Evolutionary conservation across 2,797 vertebrate genomes (phyloP), one percentile per base, ranked within the genome.

Genomic region (Neosilurus hyrtlii): DNA sequence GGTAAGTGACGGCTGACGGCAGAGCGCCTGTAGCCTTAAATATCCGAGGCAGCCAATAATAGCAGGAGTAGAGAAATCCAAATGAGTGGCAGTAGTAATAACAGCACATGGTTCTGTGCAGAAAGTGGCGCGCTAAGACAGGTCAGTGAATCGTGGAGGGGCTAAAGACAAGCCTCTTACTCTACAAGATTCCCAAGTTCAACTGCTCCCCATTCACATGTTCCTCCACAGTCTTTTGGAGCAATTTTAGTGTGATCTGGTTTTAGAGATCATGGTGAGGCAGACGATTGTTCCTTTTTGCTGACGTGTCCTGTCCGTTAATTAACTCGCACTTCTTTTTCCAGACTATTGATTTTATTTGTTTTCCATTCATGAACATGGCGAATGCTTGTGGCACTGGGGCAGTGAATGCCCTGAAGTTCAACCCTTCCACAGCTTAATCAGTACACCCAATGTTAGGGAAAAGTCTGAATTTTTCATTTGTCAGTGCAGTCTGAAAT

Each of bases 11-110:
- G 71, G 81, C 66, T 81, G 72, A 82, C 10, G 10, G 71, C 83
- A 70, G 85, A 74, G 30, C 68, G 84, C 88, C 87, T 43, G 84
- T 73, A 84, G 88, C 84, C 85, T 89, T 86, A 68, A 79, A 85
- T 86, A 88, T 88, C 84, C 82, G 70, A 85, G 49, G 83, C 61
- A 75, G 84, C 85, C 89, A 86, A 89, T 89, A 88, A 88, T 90
- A 88, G 84, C 83, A 56, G 54, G 68, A 80, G 66, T 37, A 52
- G 52, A 87, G 86, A 87, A 86, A 86, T 85, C 77, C 78, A 66
- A 85, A 88, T 83, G 79, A 86, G 84, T 59, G 30, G 26, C 80
- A 86, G 54, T 59, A 85, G 86, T 82, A 84, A 87, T 84, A 82
- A 80, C 80, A 49, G 68, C 8, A 70, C 74, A 52, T 26, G 62